These are phyloP conservation scores for Micrasema minimum DNA, from an alignment of 1,140 invertebrate genomes.

Conservation along the genomic window DNA sequence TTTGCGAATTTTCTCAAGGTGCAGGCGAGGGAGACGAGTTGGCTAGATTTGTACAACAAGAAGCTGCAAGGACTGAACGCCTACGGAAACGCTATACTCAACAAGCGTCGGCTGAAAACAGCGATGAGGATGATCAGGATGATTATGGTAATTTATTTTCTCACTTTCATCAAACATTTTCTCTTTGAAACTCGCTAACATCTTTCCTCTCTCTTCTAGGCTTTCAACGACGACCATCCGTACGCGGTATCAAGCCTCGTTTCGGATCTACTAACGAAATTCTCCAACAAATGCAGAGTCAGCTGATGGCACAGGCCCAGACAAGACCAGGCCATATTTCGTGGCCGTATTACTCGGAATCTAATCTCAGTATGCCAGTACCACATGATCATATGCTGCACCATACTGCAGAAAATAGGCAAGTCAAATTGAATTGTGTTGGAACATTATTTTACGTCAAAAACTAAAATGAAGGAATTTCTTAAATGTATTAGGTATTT, in stretches of 20 bases:
- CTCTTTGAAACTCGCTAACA: not conserved
- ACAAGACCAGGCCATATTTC: conserved; percentile 67
- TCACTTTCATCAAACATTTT: not conserved
- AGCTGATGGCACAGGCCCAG: conserved; percentile 70
- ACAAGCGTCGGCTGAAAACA: conserved; percentile 65
- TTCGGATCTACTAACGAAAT: conserved; percentile 85
- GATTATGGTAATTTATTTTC: conserved; percentile 78
- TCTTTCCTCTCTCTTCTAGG: conserved; percentile 52
- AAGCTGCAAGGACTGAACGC: conserved; percentile 81
- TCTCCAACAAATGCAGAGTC: conserved; percentile 81
- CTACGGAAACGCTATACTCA: conserved; percentile 78
- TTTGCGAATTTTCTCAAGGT: conserved; percentile 56
- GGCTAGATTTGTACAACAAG: conserved; percentile 84
- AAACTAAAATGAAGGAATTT: no score
- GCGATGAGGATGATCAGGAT: conserved; percentile 83
- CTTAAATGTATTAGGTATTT: no score
- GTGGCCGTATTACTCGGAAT: conserved; percentile 74
- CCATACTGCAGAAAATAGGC: not conserved
- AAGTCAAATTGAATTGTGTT: no score
- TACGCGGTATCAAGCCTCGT: conserved; percentile 74
- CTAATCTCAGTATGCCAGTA: conserved; percentile 62
- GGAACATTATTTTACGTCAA: no score
- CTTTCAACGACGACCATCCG: conserved; percentile 87
- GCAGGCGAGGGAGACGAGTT: conserved; percentile 72
- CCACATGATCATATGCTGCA: conserved; percentile 47